These are phyloP conservation scores for Eulemur coronatus DNA, from an alignment of 2,797 vertebrate genomes.

Conservation along the genomic window DNA sequence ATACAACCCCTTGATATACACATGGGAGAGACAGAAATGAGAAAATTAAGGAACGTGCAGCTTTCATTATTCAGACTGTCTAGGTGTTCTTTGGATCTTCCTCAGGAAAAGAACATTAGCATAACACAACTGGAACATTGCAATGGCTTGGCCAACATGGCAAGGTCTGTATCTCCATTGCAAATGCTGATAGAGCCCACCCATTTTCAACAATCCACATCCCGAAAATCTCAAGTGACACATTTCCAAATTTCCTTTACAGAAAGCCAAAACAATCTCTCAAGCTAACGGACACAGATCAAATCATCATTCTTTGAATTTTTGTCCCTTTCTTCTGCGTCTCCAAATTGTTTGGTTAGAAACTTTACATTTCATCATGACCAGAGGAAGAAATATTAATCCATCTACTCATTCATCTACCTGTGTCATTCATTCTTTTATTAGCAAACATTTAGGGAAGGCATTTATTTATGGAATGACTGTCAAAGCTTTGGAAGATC, in stretches of 20 bases:
- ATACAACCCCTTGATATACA: background rate
- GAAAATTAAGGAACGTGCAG: background rate
- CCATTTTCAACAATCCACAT: background rate
- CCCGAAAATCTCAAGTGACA: background rate
- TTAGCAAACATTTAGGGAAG: background rate
- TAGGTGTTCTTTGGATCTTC: background rate
- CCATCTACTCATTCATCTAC: background rate
- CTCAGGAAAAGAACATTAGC: background rate
- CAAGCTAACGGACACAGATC: background rate
- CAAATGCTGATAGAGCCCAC: background rate
- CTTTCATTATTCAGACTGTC: background rate
- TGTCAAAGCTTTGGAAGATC: background rate
- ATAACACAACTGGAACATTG: background rate
- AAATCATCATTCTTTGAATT: background rate
- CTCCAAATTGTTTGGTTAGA: background rate
- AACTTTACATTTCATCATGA: slow-evolving; percentile 13
- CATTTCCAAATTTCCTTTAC: background rate
- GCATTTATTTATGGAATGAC: background rate
- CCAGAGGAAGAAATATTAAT: background rate
- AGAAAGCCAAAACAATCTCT: slow-evolving; percentile 23
- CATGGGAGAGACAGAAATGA: background rate
- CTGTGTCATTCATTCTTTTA: background rate
- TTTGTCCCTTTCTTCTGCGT: slow-evolving; percentile 2
- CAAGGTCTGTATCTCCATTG: background rate
- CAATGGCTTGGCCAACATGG: background rate